These are phyloP conservation scores for Blastobasis adustella DNA, from an alignment of 2,888 invertebrate species.

Conservation along the genomic window DNA sequence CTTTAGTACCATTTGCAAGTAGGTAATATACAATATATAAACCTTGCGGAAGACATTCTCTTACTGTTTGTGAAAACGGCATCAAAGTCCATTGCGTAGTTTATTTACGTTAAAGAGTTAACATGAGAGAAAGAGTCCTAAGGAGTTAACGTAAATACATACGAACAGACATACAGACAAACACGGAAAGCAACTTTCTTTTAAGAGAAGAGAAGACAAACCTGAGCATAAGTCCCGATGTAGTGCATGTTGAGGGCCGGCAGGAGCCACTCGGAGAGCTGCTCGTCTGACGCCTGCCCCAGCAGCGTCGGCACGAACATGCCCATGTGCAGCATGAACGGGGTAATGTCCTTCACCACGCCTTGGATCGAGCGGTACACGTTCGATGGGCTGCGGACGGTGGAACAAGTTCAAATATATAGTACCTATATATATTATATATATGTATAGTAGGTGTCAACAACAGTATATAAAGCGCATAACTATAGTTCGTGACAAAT, in stretches of 20 bases:
- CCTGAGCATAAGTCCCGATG: constrained; percentile 95
- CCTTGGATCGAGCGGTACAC: constrained; percentile 36
- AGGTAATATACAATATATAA: too few species aligned
- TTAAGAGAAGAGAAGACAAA: constrained; percentile 24
- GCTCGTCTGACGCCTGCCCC: constrained; percentile 89
- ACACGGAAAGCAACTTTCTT: neutral
- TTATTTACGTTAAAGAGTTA: too few species aligned
- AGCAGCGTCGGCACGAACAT: constrained; percentile 93
- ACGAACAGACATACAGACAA: neutral
- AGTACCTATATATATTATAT: too few species aligned
- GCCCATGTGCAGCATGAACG: constrained; percentile 84
- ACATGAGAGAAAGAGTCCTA: too few species aligned
- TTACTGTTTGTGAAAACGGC: too few species aligned
- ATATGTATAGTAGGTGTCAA: too few species aligned
- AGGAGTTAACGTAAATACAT: too few species aligned
- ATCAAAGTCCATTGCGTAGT: too few species aligned
- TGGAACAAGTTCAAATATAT: neutral
- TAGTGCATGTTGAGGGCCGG: constrained; percentile 85
- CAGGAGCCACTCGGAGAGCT: constrained; percentile 88
- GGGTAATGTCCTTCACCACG: constrained; percentile 78
- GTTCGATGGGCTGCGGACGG: constrained; percentile 33
- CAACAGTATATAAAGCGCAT: too few species aligned
- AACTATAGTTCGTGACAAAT: too few species aligned
- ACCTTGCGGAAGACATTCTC: too few species aligned
- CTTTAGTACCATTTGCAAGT: too few species aligned